Base-by-base conservation (phyloP, 1,140 invertebrate species). In the Philaenus spumarius region DNA sequence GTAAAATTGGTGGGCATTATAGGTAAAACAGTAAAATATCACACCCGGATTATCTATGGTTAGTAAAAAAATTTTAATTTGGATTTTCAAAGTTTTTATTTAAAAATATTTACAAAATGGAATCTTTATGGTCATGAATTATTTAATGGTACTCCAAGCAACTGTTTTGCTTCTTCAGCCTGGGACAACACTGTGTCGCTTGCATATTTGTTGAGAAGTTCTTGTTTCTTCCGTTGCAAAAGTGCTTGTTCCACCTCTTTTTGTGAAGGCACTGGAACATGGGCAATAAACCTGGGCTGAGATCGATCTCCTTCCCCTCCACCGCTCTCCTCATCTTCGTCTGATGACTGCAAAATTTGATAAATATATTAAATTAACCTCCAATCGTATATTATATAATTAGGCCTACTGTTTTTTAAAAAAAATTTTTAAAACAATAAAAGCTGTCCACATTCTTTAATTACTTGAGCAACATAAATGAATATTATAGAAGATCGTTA, bases 191-290 rank as follows among this genome's bases (percentile, higher is more conserved):
- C 35, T n/a, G 9, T 46, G 17, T 53, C 50, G 24, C 60, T 62
- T 2, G 61, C 57, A 45, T 67, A 67, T 30, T 52, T 59, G 17
- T 62, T 59, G 19, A 68, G 54, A 3, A 68, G 72, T 72, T 97
- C 93, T 72, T 87, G 84, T 71, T 98, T 97, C 70, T 93, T 91
- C 64, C 90, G 82, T 62, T 81, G 78, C 0, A 98, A 74, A 26
- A 98, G 74, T 0, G 92, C 93, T 67, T 92, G 85, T 70, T 97
- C 90, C 50, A 98, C 86, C 65, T 95, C 90, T 70, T 86, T 82
- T 68, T 95, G 92, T 15, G 87, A 85, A 1, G 92, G 92, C 46
- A 95, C 89, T 9, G 89, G 81, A 48, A 93, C 89, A 67, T 93
- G 88, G 5, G 88, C 83, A n/a, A 87, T 86, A 65, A 87, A 87